phyloP scores from a whole-genome alignment of 1,140 invertebrate species.

The Zaprionus nigranus region DNA sequence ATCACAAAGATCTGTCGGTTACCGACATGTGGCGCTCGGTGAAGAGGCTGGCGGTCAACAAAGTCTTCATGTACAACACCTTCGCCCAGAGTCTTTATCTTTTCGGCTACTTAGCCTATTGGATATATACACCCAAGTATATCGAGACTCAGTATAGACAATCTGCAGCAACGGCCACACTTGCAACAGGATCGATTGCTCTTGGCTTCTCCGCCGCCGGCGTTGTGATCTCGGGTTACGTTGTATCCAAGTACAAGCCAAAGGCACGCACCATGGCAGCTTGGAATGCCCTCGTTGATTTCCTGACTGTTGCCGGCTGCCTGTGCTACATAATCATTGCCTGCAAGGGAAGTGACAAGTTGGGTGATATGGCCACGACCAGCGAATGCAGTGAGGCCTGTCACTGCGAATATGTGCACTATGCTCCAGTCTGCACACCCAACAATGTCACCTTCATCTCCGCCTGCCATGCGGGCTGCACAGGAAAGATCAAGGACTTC shows the following conservation, averaged over 20 bases:
- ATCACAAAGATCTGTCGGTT: slow-evolving; percentile 48
- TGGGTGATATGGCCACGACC: slow-evolving; percentile 40
- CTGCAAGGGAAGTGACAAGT: slow-evolving; percentile 85
- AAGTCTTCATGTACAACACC: slow-evolving; percentile 88
- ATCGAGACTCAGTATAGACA: slow-evolving; percentile 90
- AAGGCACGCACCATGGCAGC: slow-evolving; percentile 88
- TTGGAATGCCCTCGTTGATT: slow-evolving; percentile 90
- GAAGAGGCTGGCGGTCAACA: slow-evolving; percentile 86
- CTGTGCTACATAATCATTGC: slow-evolving; percentile 88
- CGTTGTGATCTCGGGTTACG: slow-evolving; percentile 88
- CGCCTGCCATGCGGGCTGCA: slow-evolving; percentile 89
- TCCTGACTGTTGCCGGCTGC: slow-evolving; percentile 86
- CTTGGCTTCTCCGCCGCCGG: slow-evolving; percentile 89
- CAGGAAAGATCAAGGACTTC: slow-evolving; percentile 52
- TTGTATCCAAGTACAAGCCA: slow-evolving; percentile 90
- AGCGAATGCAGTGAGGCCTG: slow-evolving; percentile 87
- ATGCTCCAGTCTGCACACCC: slow-evolving; percentile 88
- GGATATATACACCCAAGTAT: slow-evolving; percentile 91
- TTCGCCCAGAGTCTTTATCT: slow-evolving; percentile 88
- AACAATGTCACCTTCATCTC: slow-evolving; percentile 88
- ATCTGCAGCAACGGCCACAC: slow-evolving; percentile 88
- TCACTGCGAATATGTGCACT: slow-evolving; percentile 88
- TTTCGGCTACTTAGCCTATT: slow-evolving; percentile 90
- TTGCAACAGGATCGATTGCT: slow-evolving; percentile 89
- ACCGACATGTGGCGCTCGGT: slow-evolving; percentile 59